Percentiles rank a stretch among this genome's conserved stretches.
These are phyloP conservation scores for Chorisops tibialis DNA, from an alignment of 2,888 invertebrate genomes.

Conservation along the genomic window DNA sequence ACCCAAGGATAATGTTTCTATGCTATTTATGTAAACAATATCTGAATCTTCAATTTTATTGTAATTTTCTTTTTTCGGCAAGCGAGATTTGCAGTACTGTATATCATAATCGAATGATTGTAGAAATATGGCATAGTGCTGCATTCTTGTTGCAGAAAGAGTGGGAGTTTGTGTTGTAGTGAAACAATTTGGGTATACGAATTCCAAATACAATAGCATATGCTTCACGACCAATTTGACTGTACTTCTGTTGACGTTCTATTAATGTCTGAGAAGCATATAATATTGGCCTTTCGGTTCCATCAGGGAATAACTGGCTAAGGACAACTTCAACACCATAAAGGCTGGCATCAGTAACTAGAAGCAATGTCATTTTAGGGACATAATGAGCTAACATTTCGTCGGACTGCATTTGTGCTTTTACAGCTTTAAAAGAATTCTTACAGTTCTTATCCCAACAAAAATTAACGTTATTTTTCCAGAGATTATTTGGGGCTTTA, in stretches of 20 bases:
- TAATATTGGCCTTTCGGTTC: conserved; percentile 44
- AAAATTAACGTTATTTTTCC: conserved; percentile 36
- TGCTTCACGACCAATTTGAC: conserved; percentile 40
- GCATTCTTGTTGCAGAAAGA: conserved; percentile 35
- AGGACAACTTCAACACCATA: conserved; percentile 40
- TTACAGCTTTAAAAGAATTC: conserved; percentile 37
- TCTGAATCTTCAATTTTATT: conserved; percentile 1
- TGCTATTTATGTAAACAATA: conserved; percentile 10
- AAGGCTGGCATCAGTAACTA: conserved; percentile 38
- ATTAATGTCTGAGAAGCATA: conserved; percentile 43
- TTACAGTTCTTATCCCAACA: conserved; percentile 36
- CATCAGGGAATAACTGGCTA: conserved; percentile 42
- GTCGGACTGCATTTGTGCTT: conserved; percentile 37
- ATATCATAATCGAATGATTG: conserved; percentile 35
- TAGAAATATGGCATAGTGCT: conserved; percentile 37
- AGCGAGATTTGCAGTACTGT: conserved; percentile 27
- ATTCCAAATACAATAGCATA: conserved; percentile 44
- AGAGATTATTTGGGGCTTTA: conserved; percentile 39
- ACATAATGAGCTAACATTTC: conserved; percentile 38
- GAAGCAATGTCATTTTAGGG: conserved; percentile 38
- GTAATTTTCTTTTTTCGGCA: conserved; percentile 34
- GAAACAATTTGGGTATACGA: conserved; percentile 44
- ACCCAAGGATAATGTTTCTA: too few relatives aligned
- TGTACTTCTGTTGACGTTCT: conserved; percentile 39
- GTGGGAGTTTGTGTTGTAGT: conserved; percentile 38